phyloP scores from a whole-genome alignment of 2,113 vertebrate species.

The Campylomormyrus numenius region DNA sequence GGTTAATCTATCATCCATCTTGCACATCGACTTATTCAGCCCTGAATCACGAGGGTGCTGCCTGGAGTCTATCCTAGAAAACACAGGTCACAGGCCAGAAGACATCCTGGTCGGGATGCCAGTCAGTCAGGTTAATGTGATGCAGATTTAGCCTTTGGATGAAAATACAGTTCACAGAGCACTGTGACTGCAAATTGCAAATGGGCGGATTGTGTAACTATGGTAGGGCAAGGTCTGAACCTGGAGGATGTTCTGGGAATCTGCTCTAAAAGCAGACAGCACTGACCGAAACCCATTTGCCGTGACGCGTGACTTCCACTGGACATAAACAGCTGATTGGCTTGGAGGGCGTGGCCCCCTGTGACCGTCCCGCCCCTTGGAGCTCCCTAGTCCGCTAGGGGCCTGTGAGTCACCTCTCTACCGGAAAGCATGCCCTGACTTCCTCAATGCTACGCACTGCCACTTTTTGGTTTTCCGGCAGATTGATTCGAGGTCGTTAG shows the following conservation, averaged over 20 bases:
- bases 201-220: neutral
- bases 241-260: neutral
- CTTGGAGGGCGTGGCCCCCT: neutral
- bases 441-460: constrained; percentile 32
- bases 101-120: neutral
- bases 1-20: neutral
- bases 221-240: neutral
- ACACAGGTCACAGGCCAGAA: neutral
- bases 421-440: constrained; percentile 27
- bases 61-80: neutral
- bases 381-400: neutral
- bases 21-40: neutral
- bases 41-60: neutral
- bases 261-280: neutral
- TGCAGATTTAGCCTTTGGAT: neutral
- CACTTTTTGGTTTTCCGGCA: constrained; percentile 35
- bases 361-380: neutral
- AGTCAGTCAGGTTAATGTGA: neutral
- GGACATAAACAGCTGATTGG: neutral
- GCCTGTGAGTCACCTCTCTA: neutral
- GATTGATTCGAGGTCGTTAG: constrained; percentile 52
- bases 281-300: neutral
- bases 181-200: neutral
- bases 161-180: neutral
- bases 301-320: neutral